Percentiles rank a stretch among this genome's conserved stretches.
Conservation (phyloP, 2,113 vertebrate genomes). For the Pelodiscus sinensis region DNA sequence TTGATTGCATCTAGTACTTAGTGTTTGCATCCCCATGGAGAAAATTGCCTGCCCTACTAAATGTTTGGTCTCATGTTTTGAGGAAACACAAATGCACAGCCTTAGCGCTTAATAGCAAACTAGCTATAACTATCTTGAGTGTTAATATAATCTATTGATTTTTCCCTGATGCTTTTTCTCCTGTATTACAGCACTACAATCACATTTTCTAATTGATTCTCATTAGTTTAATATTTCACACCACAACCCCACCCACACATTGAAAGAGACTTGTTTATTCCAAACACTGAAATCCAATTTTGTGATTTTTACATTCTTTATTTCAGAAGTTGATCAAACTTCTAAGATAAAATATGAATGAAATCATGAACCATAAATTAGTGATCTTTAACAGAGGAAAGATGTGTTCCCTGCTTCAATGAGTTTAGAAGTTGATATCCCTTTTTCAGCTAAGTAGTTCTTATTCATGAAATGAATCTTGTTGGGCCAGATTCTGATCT, state of each 20-base stretch:
- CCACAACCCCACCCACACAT: accelerated
- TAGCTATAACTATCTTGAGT: neutral
- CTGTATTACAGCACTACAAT: neutral
- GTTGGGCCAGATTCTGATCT: neutral
- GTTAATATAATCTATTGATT: constrained; percentile 22
- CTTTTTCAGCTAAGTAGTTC: accelerated
- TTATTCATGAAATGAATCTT: neutral
- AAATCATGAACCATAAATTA: neutral
- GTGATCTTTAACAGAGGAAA: neutral
- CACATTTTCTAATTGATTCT: neutral
- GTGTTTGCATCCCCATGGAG: neutral
- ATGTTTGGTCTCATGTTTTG: neutral
- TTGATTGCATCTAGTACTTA: neutral
- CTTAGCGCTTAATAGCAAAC: neutral
- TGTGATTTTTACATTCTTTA: neutral
- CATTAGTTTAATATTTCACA: neutral
- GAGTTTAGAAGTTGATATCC: neutral
- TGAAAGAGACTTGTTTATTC: neutral
- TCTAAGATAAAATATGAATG: neutral
- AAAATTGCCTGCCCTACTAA: neutral
- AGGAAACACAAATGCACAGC: neutral
- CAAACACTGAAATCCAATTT: neutral
- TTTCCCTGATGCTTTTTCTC: neutral
- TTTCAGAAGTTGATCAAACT: neutral
- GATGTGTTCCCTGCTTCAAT: neutral